These are phyloP conservation scores for Chauna torquata DNA, from an alignment of 2,113 vertebrate genomes.

Conservation along the genomic window DNA sequence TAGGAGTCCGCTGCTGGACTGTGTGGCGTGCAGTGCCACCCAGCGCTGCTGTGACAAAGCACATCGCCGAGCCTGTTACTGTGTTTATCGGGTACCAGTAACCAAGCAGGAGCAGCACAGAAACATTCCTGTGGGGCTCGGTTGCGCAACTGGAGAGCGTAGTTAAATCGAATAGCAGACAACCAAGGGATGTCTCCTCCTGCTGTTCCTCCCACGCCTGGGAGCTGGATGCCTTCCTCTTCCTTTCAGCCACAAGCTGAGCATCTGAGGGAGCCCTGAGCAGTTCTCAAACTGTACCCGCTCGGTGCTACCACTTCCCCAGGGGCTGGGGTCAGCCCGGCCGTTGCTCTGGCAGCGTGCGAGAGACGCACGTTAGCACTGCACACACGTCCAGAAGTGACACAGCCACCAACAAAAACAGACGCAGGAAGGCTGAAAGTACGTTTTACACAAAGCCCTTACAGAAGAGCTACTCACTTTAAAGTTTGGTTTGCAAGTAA, in stretches of 20 bases:
- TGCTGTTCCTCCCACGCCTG: neutral
- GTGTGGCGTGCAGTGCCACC: neutral
- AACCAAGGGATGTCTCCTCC: neutral
- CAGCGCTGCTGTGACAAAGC: neutral
- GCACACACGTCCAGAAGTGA: neutral
- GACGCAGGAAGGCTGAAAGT: neutral
- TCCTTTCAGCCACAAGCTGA: accelerated
- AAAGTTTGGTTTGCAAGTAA: neutral
- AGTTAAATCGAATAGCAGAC: neutral
- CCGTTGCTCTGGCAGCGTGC: neutral
- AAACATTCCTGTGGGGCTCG: neutral
- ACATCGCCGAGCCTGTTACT: accelerated
- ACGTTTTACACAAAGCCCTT: too few species aligned
- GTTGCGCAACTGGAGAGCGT: neutral
- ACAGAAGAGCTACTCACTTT: neutral
- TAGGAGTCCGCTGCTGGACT: accelerated
- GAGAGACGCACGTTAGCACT: too few species aligned
- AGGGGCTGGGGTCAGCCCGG: accelerated
- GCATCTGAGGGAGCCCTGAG: neutral
- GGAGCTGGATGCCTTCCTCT: neutral
- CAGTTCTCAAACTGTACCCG: accelerated
- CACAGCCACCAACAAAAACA: neutral
- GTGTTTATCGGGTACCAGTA: neutral
- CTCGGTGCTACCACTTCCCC: neutral
- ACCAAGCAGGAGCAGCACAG: neutral